Base-by-base conservation (phyloP, 2,888 invertebrate genomes). In the Eucriotettix oculatus region DNA sequence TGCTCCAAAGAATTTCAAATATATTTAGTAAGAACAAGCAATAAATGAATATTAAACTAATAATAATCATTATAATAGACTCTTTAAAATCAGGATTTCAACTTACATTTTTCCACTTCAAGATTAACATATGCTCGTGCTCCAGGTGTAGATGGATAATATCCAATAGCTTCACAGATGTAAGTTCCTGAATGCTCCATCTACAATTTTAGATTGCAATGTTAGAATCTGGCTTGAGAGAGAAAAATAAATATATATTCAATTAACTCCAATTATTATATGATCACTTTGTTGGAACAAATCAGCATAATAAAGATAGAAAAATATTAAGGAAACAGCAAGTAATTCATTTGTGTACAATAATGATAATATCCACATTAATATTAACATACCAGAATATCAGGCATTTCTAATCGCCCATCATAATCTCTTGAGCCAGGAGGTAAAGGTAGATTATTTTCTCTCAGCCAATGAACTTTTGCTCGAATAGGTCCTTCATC, bases 401-500 rank as follows among this genome's bases (percentile, higher is more conserved):
- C 83, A 10, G 85, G 87, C 72, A 96, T 89, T 76, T 92, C 92
- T 62, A 96, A 76, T 59, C 94, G 84, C 59, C 94, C 94, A 59
- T 82, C 81, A 58, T 75, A 71, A 66, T 90, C 87, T 1, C 76
- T 77, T n/a, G 86, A 84, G n/a, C 86, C 87, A 0, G 81, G 76
- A 42, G 92, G 93, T 58, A 95, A 72, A 0, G 85, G 83, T 59
- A 79, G 75, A 42, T 85, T 85, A 58, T 84, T 83, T 55, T 84
- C 86, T 58, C 87, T 80, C 0, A 81, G 70, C 88, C 90, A 91
- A 44, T 79, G 79, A 9, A 94, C 90, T 58, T 78, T 78, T 5
- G 87, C 86, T 59, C 92, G 79, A 1, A 80, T 71, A 0, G 81
- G 81, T n/a, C 95, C 90, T 74, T 91, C 91, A 69, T 94, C 93